Conservation (phyloP, 2,797 vertebrate species). For the Basileuterus tristriatus region DNA sequence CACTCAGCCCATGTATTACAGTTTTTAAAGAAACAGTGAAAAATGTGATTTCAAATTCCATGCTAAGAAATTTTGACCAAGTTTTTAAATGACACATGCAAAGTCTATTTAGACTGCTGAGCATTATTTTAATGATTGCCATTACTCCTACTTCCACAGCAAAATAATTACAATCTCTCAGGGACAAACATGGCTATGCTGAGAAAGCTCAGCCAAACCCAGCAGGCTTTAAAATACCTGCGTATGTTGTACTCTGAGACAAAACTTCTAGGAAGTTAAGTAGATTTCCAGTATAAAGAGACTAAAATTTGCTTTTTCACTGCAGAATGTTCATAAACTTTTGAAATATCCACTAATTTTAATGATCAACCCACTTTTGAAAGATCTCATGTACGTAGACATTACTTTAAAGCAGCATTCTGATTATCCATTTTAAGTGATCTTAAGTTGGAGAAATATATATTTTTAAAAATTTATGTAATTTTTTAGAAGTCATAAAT, state of each 20-base stretch:
- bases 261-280: neutral
- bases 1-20: neutral
- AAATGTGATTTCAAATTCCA: neutral
- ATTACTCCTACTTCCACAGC: neutral
- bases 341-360: neutral
- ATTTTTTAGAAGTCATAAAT: neutral
- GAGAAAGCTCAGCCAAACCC: neutral
- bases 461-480: accelerated
- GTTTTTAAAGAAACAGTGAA: neutral
- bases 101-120: neutral
- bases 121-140: neutral
- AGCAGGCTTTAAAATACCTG: neutral
- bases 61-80: neutral
- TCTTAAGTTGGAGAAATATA: neutral
- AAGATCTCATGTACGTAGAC: neutral
- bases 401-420: neutral
- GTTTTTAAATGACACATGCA: neutral
- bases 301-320: neutral
- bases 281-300: neutral
- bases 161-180: neutral
- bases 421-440: neutral
- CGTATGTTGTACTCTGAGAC: neutral
- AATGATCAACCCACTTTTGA: neutral
- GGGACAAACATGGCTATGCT: neutral
- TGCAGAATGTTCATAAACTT: neutral